These are phyloP conservation scores for Miichthys miiuy DNA, from an alignment of 2,797 vertebrate genomes.

Conservation along the genomic window DNA sequence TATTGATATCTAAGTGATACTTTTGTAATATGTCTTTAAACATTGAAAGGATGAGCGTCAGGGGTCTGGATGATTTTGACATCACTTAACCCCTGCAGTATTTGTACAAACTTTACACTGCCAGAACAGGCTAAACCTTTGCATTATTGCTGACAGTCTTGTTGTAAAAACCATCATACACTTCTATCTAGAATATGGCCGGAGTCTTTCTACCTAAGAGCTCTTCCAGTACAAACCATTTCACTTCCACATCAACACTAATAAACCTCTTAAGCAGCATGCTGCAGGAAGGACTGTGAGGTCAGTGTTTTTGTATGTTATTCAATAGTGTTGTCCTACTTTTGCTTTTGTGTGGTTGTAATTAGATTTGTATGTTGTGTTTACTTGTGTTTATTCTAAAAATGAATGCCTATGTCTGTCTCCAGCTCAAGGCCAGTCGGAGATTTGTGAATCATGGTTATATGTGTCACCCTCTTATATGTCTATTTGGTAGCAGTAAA, in stretches of 20 bases:
- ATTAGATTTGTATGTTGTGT: neutral
- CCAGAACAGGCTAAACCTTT: conserved; percentile 12
- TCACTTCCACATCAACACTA: neutral
- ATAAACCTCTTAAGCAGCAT: neutral
- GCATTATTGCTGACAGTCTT: neutral
- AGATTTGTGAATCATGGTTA: neutral
- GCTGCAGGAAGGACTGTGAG: neutral
- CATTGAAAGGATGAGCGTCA: conserved; percentile 6
- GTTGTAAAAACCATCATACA: conserved; percentile 4
- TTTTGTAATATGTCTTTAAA: conserved; percentile 31
- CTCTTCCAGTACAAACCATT: neutral
- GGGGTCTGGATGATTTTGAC: conserved; percentile 24
- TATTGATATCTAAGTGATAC: neutral
- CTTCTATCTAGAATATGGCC: neutral
- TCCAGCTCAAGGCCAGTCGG: neutral
- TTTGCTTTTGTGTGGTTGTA: neutral
- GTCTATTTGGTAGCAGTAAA: neutral
- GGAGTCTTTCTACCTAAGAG: neutral
- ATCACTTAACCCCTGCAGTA: neutral
- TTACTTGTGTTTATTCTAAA: neutral
- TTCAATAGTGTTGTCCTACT: neutral
- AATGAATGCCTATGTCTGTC: neutral
- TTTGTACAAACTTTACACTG: conserved; percentile 25
- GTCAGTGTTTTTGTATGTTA: neutral
- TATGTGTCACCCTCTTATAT: neutral